Conservation (phyloP, 2,888 invertebrate species). For the Rhingia rostrata region DNA sequence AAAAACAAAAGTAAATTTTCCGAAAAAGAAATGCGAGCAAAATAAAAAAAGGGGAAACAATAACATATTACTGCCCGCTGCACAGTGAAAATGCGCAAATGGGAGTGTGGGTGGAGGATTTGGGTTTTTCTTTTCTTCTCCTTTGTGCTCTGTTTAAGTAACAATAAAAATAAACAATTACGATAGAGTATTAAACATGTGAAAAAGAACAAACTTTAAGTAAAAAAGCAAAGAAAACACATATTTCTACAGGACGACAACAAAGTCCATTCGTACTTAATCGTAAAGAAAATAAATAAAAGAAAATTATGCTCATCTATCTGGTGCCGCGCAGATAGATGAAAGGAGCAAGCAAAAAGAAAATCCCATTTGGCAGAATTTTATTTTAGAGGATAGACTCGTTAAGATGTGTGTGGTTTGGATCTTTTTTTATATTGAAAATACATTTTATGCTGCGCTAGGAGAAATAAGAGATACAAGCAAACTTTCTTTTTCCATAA, state of each 20-base stretch:
- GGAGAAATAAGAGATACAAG: background rate
- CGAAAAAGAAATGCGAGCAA: constrained; percentile 16
- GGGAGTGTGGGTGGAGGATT: constrained; percentile 7
- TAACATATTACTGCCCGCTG: constrained; percentile 54
- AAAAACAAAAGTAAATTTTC: background rate
- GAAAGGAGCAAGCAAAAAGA: background rate
- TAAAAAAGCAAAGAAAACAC: background rate
- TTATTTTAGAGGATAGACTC: too few species aligned
- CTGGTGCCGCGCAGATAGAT: background rate
- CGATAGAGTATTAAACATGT: constrained; percentile 47
- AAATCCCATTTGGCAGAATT: too few species aligned
- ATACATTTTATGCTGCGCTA: constrained; percentile 53
- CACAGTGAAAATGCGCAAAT: background rate
- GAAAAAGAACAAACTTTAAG: constrained; percentile 30
- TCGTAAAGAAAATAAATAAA: constrained; percentile 63
- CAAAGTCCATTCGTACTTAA: constrained; percentile 61
- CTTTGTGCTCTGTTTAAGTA: constrained; percentile 56
- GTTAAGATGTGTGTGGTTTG: too few species aligned
- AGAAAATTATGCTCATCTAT: constrained; percentile 6
- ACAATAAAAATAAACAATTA: constrained; percentile 55
- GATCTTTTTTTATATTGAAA: too few species aligned
- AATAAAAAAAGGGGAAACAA: constrained; percentile 30
- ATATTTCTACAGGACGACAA: constrained; percentile 1
- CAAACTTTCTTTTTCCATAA: background rate
- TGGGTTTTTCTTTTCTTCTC: background rate